phyloP scores from a whole-genome alignment of 2,888 invertebrate species.

The Diarsia rubi region DNA sequence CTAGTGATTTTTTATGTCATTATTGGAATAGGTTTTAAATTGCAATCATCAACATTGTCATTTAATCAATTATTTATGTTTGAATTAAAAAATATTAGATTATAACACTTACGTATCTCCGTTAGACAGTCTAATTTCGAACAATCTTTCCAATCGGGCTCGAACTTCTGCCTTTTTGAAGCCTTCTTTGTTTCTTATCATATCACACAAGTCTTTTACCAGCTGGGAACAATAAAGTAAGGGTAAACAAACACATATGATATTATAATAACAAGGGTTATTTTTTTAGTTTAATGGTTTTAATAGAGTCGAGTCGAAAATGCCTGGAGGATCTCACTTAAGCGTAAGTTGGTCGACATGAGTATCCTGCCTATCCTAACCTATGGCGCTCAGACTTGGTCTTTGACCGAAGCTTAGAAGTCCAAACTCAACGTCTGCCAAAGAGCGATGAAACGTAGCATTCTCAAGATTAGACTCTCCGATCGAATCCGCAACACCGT shows the following conservation, averaged over 20 bases:
- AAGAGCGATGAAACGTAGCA: no score
- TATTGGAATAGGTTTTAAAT: neutral
- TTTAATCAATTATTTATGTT: neutral
- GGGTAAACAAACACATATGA: neutral
- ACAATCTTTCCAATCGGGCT: constrained; percentile 79
- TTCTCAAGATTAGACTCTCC: no score
- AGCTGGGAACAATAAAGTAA: constrained; percentile 74
- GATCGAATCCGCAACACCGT: no score
- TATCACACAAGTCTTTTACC: constrained; percentile 82
- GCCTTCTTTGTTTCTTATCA: constrained; percentile 78
- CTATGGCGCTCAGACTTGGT: no score
- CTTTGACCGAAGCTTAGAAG: no score
- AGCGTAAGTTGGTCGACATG: no score
- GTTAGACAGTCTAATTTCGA: constrained; percentile 83
- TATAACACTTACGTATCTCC: constrained; percentile 85
- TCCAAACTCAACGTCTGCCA: no score
- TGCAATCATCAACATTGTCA: neutral
- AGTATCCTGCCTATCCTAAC: no score
- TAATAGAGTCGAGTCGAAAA: no score
- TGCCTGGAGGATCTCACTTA: no score
- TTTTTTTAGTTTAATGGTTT: neutral
- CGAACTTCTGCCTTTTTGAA: constrained; percentile 78
- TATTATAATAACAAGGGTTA: neutral
- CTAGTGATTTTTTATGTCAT: neutral
- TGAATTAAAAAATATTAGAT: neutral